Base-by-base conservation (phyloP, 2,888 invertebrate species). In the Eudemis profundana region DNA sequence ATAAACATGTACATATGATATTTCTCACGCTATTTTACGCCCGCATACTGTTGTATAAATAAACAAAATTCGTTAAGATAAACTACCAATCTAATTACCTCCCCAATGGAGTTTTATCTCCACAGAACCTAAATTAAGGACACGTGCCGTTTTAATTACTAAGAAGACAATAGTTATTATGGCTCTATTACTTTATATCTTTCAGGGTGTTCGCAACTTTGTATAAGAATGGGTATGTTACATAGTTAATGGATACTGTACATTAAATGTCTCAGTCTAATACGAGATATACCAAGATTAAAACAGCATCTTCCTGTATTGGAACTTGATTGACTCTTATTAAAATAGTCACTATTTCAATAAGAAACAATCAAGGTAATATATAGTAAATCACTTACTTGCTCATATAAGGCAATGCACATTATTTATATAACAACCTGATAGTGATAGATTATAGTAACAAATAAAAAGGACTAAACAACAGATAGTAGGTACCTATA, bases 121-220 rank as follows among this genome's bases (percentile, higher is more conserved):
- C 19, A 60, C 17, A 46, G 66, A 70, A 38, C 21, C 15, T 57
- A 42, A 81, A 85, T 86, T 80, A 82, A 77, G 72, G 75, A 74
- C 86, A 86, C 86, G 86, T 86, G 86, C 74, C 77, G 70, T 67
- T 72, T 74, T 78, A 75, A 79, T 76, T 70, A 73, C 69, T 74
- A 66, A 71, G 36, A 27, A 49, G 33, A n/a, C 50, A 50, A 50
- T 50, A 42, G 21, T 46, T 19, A 23, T 14, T 27, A 17, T 42
- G 50, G 44, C 33, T 54, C 5, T 12, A 62, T 47, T 62, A 46
- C 23, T 46, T 54, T 15, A 19, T n/a, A 2, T 42, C 33, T 8
- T 33, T 4, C 33, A 10, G 5, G 8, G 10, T 33, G 33, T 33
- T 10, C 33, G 33, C 8, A 10, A 8, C 33, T 8, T 23, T 4